These are phyloP conservation scores for Eupeodes latifasciatus DNA, from an alignment of 2,888 invertebrate genomes.

Conservation along the genomic window DNA sequence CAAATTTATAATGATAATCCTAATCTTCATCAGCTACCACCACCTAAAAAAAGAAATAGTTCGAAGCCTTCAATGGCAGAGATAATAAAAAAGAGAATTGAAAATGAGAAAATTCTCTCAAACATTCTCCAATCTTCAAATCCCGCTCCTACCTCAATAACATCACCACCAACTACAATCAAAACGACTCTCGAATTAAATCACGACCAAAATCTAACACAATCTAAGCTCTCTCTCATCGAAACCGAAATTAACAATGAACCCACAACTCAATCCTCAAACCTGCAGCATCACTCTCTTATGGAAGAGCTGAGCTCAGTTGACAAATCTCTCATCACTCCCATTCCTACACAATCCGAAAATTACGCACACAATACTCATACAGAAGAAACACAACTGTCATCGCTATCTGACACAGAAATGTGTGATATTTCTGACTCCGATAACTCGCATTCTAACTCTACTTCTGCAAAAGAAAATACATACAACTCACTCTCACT, in stretches of 20 bases:
- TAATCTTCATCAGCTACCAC: no score
- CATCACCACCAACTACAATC: neutral
- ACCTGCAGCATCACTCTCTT: neutral
- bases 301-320: neutral
- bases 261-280: neutral
- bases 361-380: neutral
- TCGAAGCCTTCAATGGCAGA: neutral
- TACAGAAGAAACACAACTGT: neutral
- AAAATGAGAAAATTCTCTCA: neutral
- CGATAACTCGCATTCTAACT: neutral
- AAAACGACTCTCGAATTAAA: neutral
- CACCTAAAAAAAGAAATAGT: no score
- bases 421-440: neutral
- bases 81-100: neutral
- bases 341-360: neutral
- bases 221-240: neutral
- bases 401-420: neutral
- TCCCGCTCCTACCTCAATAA: neutral
- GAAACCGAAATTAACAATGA: neutral
- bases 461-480: constrained; percentile 6
- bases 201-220: neutral
- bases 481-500: constrained; percentile 15
- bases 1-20: constrained; percentile 45
- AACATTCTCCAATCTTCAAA: neutral
- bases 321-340: neutral